Conservation (phyloP, 2,888 invertebrate species). For the Leptopilina syphax region DNA sequence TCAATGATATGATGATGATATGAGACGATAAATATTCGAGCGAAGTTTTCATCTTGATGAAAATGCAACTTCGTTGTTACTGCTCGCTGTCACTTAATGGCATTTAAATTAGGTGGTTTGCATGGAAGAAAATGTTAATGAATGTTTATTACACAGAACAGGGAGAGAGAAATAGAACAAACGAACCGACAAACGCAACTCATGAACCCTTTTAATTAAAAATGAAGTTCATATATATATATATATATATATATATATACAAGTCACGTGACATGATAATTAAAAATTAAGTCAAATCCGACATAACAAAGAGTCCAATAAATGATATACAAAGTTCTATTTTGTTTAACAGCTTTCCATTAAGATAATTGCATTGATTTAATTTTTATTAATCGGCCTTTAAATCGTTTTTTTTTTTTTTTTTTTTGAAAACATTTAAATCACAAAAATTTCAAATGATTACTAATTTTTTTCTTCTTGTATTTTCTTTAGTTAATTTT, state of each 20-base stretch:
- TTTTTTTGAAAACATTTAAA: too few relatives aligned
- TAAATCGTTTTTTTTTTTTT: too few relatives aligned
- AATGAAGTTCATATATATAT: slow-evolving; percentile 4
- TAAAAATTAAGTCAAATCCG: slow-evolving; percentile 14
- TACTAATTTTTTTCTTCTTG: too few relatives aligned
- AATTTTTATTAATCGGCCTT: background rate
- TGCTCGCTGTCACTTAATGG: slow-evolving; percentile 17
- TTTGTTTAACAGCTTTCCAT: slow-evolving; percentile 13
- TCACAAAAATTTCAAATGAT: too few relatives aligned
- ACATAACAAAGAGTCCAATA: background rate
- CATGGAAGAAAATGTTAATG: slow-evolving; percentile 24
- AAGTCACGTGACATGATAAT: slow-evolving; percentile 5
- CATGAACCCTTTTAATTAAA: slow-evolving; percentile 26
- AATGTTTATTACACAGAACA: background rate
- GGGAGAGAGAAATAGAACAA: background rate
- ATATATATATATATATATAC: background rate
- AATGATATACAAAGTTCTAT: background rate
- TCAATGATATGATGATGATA: slow-evolving; percentile 26
- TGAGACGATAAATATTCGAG: slow-evolving; percentile 43
- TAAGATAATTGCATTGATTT: slow-evolving; percentile 18
- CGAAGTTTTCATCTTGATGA: slow-evolving; percentile 34
- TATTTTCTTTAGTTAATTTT: too few relatives aligned
- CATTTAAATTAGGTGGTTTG: slow-evolving; percentile 21
- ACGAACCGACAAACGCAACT: slow-evolving; percentile 13
- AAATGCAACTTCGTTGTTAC: background rate